Evolutionary conservation across 2,113 vertebrate species (phyloP).

Genomic region (Ophthalmolycus amberensis): DNA sequence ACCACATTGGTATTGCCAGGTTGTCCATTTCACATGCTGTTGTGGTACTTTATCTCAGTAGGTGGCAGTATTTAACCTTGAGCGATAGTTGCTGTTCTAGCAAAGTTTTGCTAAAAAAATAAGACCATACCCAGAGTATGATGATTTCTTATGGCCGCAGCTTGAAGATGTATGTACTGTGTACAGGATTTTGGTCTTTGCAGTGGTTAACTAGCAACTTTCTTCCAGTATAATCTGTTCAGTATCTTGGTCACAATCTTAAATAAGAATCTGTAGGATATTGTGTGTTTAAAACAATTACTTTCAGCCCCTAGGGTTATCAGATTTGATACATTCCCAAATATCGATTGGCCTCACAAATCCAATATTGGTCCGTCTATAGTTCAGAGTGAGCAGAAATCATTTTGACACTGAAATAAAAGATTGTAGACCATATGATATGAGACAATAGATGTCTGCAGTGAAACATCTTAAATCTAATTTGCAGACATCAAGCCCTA

Average conservation of each 20-base stretch:
- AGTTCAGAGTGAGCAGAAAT: background rate
- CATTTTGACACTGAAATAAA: too few relatives aligned
- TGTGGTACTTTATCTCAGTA: background rate
- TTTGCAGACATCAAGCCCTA: too few relatives aligned
- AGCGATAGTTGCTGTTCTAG: background rate
- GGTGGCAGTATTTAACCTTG: slow-evolving; percentile 7
- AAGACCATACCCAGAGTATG: background rate
- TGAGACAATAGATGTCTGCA: too few relatives aligned
- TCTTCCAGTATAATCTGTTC: background rate
- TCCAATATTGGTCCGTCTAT: background rate
- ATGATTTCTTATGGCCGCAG: background rate
- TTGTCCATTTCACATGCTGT: background rate
- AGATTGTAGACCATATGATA: too few relatives aligned
- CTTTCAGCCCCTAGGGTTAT: background rate
- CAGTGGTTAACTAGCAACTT: background rate
- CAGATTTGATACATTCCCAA: background rate
- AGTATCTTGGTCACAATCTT: background rate
- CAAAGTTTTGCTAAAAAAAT: background rate
- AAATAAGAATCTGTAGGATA: background rate
- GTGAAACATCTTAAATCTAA: too few relatives aligned
- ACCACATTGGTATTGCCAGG: background rate
- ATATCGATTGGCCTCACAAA: background rate
- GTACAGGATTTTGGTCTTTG: background rate
- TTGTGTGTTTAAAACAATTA: background rate
- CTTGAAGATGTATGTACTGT: background rate